phyloP scores from a whole-genome alignment of 2,888 invertebrate genomes.

The Galerucella nymphaeae region DNA sequence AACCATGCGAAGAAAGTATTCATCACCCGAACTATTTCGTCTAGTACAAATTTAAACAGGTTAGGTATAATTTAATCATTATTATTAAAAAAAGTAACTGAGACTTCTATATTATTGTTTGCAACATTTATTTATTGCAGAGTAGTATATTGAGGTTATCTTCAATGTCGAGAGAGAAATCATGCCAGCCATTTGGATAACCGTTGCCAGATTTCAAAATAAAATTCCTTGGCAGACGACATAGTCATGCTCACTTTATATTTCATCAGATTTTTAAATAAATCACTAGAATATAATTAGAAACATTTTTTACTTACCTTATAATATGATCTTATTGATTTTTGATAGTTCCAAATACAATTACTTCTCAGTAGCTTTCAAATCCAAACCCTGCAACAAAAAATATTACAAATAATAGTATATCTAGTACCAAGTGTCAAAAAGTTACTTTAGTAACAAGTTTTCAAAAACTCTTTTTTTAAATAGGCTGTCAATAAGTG shows the following conservation, averaged over 20 bases:
- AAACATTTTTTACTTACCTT: too few species aligned
- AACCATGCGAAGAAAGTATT: background rate
- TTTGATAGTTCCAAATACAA: too few species aligned
- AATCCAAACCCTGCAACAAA: too few species aligned
- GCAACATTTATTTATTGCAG: background rate
- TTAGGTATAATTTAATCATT: background rate
- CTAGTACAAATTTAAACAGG: slow-evolving; percentile 12
- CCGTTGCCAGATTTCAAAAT: background rate
- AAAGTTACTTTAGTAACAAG: too few species aligned
- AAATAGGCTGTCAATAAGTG: too few species aligned
- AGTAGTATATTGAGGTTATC: background rate
- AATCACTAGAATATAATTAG: too few species aligned
- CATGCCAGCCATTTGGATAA: background rate
- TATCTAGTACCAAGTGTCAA: too few species aligned
- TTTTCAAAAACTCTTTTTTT: too few species aligned
- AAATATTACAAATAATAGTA: too few species aligned
- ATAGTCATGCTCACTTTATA: background rate
- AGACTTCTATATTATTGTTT: background rate
- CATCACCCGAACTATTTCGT: background rate
- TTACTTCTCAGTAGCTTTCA: too few species aligned
- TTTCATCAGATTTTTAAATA: too few species aligned
- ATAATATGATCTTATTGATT: too few species aligned
- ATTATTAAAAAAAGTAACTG: background rate
- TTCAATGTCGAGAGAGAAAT: slow-evolving; percentile 6
- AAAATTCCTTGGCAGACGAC: background rate